Base-by-base conservation (phyloP, 30 jellyfish, hydroid and myxozoan genomes). In the Mastigias papua region DNA sequence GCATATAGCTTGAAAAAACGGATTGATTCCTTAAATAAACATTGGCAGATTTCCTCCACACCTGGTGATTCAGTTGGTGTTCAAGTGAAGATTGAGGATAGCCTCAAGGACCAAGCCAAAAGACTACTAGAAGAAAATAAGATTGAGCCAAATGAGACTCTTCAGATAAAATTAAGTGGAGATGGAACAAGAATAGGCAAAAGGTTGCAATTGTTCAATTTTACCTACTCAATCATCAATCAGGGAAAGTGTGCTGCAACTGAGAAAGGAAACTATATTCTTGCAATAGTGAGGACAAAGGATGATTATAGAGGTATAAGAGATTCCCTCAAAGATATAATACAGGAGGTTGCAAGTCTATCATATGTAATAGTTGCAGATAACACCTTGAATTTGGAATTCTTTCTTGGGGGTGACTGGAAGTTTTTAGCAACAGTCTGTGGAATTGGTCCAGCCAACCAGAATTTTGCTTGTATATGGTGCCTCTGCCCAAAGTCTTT, bases 151-250 rank as follows among this genome's bases (percentile, higher is more conserved):
- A 21, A 72, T 35, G 84, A 72, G 29, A 34, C 67, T 23, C 34
- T 80, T 10, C 57, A 29, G 19, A 58, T 80, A 11, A 80, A 82
- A 34, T 19, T 82, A 10, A 64, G 62, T 82, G 76, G 86, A 8
- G 92, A 82, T 82, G 92, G 92, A 10, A 82, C 88, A 65, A 82
- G 57, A 31, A 33, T 82, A 33, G 92, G 92, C n/a, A 82, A 82
- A 69, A 78, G 58, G n/a, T 61, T 82, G 26, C 92, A 82, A n/a
- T 19, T 82, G 20, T 34, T 82, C 30, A 82, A 82, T 69, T 16
- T 82, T 23, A 34, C 60, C n/a, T 82, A 2, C 27, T 64, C 92
- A n/a, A 22, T 82, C 15, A 65, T 82, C 27, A 82, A 82, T 67
- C 76, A 82, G 69, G 76, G 76, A 8, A 23, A 22, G 19, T 32